Base-by-base conservation (phyloP, 92 coral and sea anemone species). In the Paramuricea clavata region DNA sequence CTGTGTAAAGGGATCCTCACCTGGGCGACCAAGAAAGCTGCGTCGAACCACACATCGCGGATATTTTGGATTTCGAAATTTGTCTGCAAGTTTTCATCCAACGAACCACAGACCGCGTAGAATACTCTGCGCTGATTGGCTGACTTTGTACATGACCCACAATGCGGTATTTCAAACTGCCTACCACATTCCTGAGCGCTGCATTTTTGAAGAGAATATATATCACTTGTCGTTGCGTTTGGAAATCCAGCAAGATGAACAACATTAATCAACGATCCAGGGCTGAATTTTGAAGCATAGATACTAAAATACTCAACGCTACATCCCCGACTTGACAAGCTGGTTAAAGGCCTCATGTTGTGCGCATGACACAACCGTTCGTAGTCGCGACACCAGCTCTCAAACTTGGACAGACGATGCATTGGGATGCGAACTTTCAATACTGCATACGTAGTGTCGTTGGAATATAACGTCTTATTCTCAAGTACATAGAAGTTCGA, bases 351-450 rank as follows among this genome's bases (percentile, higher is more conserved):
- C 57, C 91, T 42, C 89, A 83, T 60, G 76, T 74, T 89, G 42
- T 62, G 88, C 30, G 84, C 61, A 26, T 50, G 85, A 39, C 94
- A 88, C 21, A 91, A 65, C 10, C 72, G 76, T 47, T 91, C 88
- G 60, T 91, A 88, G 67, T 91, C 94, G n/a, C 89, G 87, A 73
- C 94, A 91, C 91, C 91, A 91, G 74, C 81, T 81, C 35, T 78
- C 85, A 57, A 87, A 85, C 49, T 88, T 91, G 12, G 94, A 91
- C 26, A 27, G 13, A 25, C 91, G 87, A 54, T 88, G 69, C 12
- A n/a, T 19, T 22, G 87, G 87, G 11, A 83, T 19, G 30, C 69
- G 47, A 5, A 60, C 69, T 41, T 83, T 83, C 44, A 83, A 34
- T 2, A 34, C 61, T 9, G 69, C 35, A 41, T 64, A 67, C 30